Evolutionary conservation across 2,888 invertebrate species (phyloP).

Genomic region (Bhutanitis thaidina): DNA sequence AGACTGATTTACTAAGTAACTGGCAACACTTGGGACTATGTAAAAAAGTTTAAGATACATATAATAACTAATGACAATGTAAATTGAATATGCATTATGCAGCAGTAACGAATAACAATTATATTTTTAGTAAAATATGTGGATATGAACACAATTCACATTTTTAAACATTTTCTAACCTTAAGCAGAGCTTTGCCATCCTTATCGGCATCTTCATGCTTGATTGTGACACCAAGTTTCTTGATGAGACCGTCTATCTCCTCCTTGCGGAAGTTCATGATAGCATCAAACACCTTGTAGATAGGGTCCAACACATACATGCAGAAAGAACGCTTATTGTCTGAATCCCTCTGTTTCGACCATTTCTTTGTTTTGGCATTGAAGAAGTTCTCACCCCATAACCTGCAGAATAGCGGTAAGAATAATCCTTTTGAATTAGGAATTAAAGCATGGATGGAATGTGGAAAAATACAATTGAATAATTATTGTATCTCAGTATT

Average conservation of each 20-base stretch:
- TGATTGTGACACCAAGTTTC: slow-evolving; percentile 94
- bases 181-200: slow-evolving; percentile 98
- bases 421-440: no score
- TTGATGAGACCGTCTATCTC: slow-evolving; percentile 92
- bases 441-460: no score
- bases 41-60: background rate
- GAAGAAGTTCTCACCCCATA: slow-evolving; percentile 99
- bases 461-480: no score
- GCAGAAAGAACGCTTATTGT: slow-evolving; percentile 98
- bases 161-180: slow-evolving; percentile 52
- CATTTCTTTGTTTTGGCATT: slow-evolving; percentile 98
- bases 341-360: slow-evolving; percentile 93
- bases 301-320: slow-evolving; percentile 99
- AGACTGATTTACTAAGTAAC: slow-evolving; percentile 52
- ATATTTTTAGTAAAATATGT: no score
- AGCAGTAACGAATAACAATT: no score
- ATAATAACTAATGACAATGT: background rate
- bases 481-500: slow-evolving; percentile 45
- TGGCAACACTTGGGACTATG: slow-evolving; percentile 74
- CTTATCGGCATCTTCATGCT: slow-evolving; percentile 97
- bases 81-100: no score
- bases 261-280: slow-evolving; percentile 97
- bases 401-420: slow-evolving; percentile 41
- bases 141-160: background rate
- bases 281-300: slow-evolving; percentile 91